Conservation (phyloP, 1,140 invertebrate genomes). For the honey bee (Apis mellifera) region Amel_HAv3.1 CM009935.2:316001-316500, state of each 20-base stretch:
- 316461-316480: not conserved
- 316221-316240: not conserved
- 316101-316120: conserved; percentile 3
- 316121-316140: conserved; percentile 16
- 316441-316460: not conserved
- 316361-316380: not conserved
- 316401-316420: not conserved
- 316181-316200: not conserved
- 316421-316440: no score
- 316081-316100: conserved; percentile 32
- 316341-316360: not conserved
- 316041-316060: conserved; percentile 14
- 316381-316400: no score
- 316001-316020: conserved; percentile 41
- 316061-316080: not conserved
- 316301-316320: conserved; percentile 5
- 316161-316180: conserved; percentile 20
- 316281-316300: not conserved
- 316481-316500: not conserved
- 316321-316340: not conserved
- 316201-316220: not conserved
- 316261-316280: not conserved
- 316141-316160: not conserved
- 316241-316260: not conserved
- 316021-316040: conserved; percentile 33